These are phyloP conservation scores for Labeo calbasu DNA, from an alignment of 2,797 vertebrate genomes.

Conservation along the genomic window DNA sequence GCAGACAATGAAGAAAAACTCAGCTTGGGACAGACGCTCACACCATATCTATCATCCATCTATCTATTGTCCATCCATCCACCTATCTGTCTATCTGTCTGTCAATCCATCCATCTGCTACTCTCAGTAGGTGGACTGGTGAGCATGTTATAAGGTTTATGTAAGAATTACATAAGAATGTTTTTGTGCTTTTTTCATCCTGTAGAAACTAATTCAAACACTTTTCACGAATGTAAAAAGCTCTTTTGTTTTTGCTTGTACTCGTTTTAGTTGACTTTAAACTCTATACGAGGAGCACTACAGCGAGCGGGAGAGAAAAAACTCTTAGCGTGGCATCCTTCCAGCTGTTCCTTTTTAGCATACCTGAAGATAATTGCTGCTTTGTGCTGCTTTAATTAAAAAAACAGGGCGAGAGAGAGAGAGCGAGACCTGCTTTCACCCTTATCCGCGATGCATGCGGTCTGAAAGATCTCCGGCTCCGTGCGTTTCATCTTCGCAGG, in stretches of 20 bases:
- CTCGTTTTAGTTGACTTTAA: constrained; percentile 61
- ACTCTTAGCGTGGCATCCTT: constrained; percentile 54
- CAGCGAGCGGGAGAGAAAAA: constrained; percentile 40
- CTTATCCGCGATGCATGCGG: constrained; percentile 50
- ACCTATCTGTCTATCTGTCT: rapidly evolving
- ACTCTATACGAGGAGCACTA: constrained; percentile 37
- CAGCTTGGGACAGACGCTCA: too few relatives aligned
- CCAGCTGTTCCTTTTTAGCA: constrained; percentile 59
- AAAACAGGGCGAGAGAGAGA: constrained; percentile 26
- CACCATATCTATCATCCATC: neutral
- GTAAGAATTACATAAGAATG: neutral
- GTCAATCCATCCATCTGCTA: neutral
- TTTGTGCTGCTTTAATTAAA: constrained; percentile 58
- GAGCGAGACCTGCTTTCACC: constrained; percentile 46
- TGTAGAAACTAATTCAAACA: neutral
- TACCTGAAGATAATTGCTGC: constrained; percentile 63
- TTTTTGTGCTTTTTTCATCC: neutral
- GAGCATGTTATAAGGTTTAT: neutral
- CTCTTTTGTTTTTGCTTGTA: constrained; percentile 55
- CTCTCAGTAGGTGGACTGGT: neutral
- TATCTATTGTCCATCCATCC: neutral
- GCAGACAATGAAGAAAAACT: neutral
- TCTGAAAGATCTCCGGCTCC: constrained; percentile 46
- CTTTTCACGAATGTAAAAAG: constrained; percentile 64
- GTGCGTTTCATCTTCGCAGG: constrained; percentile 53